Percentiles rank a stretch among this genome's conserved stretches.
Evolutionary conservation across 2,113 vertebrate genomes (phyloP).

Genomic region (Gavialis gangeticus): DNA sequence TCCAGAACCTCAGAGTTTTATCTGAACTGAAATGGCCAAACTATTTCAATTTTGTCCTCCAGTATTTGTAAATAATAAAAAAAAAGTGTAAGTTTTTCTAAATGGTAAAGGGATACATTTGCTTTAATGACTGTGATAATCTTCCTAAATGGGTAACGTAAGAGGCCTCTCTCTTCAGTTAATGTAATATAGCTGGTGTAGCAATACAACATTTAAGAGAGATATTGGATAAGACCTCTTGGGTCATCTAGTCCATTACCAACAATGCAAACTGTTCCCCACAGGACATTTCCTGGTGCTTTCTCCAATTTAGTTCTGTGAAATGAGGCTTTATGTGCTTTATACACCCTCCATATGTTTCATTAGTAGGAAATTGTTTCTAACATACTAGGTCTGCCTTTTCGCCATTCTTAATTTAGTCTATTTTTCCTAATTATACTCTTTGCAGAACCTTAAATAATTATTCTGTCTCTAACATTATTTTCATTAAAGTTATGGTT

Average conservation of each 20-base stretch:
- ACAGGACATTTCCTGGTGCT: not conserved
- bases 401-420: slow-evolving; percentile 21
- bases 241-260: not conserved
- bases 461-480: slow-evolving; percentile 6
- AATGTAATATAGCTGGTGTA: not conserved
- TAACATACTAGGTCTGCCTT: not conserved
- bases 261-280: not conserved
- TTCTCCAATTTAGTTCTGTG: not conserved
- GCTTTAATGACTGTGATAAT: not conserved
- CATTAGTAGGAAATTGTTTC: not conserved
- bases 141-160: not conserved
- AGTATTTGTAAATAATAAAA: not conserved
- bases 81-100: not conserved
- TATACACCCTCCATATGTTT: not conserved
- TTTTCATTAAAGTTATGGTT: not conserved
- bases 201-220: not conserved
- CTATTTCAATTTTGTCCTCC: not conserved
- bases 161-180: not conserved
- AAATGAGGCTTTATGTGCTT: not conserved
- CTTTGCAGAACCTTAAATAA: not conserved
- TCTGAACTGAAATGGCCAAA: not conserved
- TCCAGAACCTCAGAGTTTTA: not conserved
- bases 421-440: not conserved
- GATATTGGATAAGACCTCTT: not conserved
- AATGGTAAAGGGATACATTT: not conserved